A percentile compares a stretch with the other conserved stretches of the same genome.
Evolutionary conservation across 2,113 vertebrate genomes (phyloP).

Genomic region (Spilogale gracilis): DNA sequence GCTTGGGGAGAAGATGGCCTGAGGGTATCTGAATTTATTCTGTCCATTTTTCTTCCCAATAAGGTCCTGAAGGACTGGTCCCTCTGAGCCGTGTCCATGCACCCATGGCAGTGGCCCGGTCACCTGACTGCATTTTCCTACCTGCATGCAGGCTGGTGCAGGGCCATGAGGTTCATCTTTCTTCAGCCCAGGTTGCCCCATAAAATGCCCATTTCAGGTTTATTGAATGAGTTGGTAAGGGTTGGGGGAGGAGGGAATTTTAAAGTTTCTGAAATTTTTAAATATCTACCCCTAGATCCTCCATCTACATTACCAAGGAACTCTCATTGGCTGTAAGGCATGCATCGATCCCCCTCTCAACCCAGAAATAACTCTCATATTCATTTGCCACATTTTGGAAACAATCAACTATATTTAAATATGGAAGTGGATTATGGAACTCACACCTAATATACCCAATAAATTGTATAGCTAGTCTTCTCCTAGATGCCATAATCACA

Average conservation of each 20-base stretch:
- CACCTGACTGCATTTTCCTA: accelerated
- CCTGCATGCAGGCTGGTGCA: accelerated
- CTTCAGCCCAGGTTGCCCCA: background rate
- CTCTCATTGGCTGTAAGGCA: background rate
- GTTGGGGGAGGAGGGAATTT: background rate
- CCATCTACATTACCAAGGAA: accelerated
- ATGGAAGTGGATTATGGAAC: background rate
- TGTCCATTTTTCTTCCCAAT: background rate
- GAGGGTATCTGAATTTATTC: background rate
- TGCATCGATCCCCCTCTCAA: background rate
- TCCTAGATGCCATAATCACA: background rate
- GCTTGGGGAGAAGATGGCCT: background rate
- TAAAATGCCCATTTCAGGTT: background rate
- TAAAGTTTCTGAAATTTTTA: background rate
- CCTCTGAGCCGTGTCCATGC: accelerated
- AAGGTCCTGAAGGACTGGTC: background rate
- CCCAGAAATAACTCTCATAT: background rate
- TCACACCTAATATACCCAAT: background rate
- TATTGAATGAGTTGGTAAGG: background rate
- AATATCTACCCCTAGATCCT: background rate
- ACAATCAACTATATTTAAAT: background rate
- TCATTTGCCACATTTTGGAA: background rate
- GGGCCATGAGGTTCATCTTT: accelerated
- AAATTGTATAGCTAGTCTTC: background rate
- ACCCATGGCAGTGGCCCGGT: accelerated